A percentile compares a stretch with the other conserved stretches of the same genome.
Evolutionary conservation across 1,140 invertebrate genomes (phyloP).

Genomic region (Magallana gigas): DNA sequence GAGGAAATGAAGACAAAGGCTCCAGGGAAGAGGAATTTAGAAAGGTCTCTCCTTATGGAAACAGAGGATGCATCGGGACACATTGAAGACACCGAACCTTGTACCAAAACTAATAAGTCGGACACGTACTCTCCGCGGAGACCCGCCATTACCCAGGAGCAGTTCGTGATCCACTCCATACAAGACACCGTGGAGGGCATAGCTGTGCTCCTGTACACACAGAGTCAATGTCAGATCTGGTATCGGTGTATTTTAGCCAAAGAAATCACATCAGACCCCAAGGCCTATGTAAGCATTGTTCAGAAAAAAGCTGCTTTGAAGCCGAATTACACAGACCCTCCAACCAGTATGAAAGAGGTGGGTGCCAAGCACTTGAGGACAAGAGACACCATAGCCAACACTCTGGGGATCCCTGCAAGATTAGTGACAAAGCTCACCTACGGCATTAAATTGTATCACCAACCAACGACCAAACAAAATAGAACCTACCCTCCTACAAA

Average conservation of each 20-base stretch:
- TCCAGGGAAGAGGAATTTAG: not conserved
- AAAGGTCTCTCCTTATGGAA: not conserved
- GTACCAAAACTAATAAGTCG: slow-evolving; percentile 7
- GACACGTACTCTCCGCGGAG: not conserved
- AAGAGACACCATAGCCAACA: not conserved
- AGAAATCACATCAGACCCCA: slow-evolving; percentile 17
- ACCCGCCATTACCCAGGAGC: not conserved
- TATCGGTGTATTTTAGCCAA: slow-evolving; percentile 1
- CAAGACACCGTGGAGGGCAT: slow-evolving; percentile 2
- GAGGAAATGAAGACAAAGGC: not conserved
- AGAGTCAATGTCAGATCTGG: slow-evolving; percentile 5
- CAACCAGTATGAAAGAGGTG: slow-evolving; percentile 4
- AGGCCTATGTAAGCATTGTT: slow-evolving; percentile 7
- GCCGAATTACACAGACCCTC: not conserved
- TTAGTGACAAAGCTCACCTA: slow-evolving; percentile 8
- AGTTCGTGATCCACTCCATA: slow-evolving; percentile 10
- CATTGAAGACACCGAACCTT: not conserved
- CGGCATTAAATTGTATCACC: slow-evolving; percentile 5
- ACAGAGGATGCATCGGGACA: not conserved
- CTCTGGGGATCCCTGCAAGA: not conserved
- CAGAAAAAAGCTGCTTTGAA: slow-evolving; percentile 19
- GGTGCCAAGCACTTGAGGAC: slow-evolving; percentile 2
- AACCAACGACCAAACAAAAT: not conserved
- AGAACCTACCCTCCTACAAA: not conserved
- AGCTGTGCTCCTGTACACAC: not conserved